Evolutionary conservation across 1,140 invertebrate genomes (phyloP), one percentile per base, ranked within the genome.

Genomic region (Drosophila nebulosa): DNA sequence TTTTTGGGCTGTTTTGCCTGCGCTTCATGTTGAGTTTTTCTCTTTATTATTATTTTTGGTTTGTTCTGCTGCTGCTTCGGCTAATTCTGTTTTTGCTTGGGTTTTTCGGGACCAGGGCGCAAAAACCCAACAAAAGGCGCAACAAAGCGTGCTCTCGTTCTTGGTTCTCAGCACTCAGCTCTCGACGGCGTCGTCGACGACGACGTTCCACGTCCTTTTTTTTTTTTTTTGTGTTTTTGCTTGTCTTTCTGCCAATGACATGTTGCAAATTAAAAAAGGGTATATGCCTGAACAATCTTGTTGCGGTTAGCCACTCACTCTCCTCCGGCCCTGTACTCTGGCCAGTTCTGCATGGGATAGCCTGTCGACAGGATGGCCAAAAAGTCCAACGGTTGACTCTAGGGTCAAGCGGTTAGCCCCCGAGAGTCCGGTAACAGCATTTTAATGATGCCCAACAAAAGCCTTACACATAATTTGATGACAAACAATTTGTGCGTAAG

Each of bases 221-320:
- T n/a, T n/a, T 85, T 72, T 81, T 69, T 36, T 80, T n/a, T n/a
- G n/a, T n/a, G n/a, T n/a, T n/a, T 88, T 86, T 73, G 72, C 83
- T 78, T 78, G 78, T 75, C 83, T 81, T 81, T 76, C 83, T 86
- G 83, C 71, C 83, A 86, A 88, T 86, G 83, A 86, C 83, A 86
- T 86, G 83, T 88, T 86, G 83, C 83, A 86, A 86, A 86, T 86
- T 86, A 86, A 86, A 86, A 86, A 86, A 88, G 83, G 83, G 83
- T 86, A 88, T 86, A 88, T 86, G 74, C 74, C 84, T 76, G 83
- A 88, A 50, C 83, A 89, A 83, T 86, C 83, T 78, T 70, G 78
- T 70, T 86, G 83, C 83, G 83, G 83, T 86, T 68, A 65, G 53
- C 64, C 64, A 46, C 39, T 46, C 39, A 46, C 39, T 46, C 18